phyloP scores from a whole-genome alignment of 1,140 invertebrate genomes.

The Cardiocondyla obscurior region DNA sequence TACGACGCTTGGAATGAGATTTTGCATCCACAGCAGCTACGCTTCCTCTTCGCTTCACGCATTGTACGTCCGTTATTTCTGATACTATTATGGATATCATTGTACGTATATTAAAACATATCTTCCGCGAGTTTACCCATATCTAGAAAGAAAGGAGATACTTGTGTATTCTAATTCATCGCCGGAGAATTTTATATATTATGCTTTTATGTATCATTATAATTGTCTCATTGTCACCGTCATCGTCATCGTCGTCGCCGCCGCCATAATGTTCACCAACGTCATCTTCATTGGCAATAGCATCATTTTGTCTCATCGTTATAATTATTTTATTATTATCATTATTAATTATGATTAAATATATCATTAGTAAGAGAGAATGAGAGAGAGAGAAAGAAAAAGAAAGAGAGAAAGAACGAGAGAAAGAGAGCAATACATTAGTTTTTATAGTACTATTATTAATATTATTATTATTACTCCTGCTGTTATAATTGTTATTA shows the following conservation, averaged over 20 bases:
- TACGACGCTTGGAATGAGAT: not conserved
- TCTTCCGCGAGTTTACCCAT: constrained; percentile 58
- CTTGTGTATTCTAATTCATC: constrained; percentile 49
- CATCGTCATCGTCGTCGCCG: constrained; percentile 3
- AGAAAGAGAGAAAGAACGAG: not conserved
- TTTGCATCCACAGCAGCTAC: not conserved
- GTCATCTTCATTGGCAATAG: constrained; percentile 43
- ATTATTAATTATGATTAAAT: constrained; percentile 25
- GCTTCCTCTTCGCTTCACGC: constrained; percentile 11
- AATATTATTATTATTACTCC: constrained; percentile 44
- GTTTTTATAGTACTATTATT: constrained; percentile 45
- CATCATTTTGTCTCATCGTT: constrained; percentile 45
- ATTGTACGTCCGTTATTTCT: constrained; percentile 42
- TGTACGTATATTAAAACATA: constrained; percentile 66
- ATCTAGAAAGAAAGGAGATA: constrained; percentile 31
- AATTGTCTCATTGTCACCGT: constrained; percentile 54
- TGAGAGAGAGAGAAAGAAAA: not conserved
- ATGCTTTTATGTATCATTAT: constrained; percentile 60
- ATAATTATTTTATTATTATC: constrained; percentile 26
- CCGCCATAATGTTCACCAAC: constrained; percentile 23
- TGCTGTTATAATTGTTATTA: constrained; percentile 58
- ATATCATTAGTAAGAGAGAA: constrained; percentile 4
- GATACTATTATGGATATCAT: constrained; percentile 59
- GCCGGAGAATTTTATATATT: constrained; percentile 59
- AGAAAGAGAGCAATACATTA: constrained; percentile 14